Evolutionary conservation across 1,140 invertebrate genomes (phyloP).

Genomic region (Mya arenaria): DNA sequence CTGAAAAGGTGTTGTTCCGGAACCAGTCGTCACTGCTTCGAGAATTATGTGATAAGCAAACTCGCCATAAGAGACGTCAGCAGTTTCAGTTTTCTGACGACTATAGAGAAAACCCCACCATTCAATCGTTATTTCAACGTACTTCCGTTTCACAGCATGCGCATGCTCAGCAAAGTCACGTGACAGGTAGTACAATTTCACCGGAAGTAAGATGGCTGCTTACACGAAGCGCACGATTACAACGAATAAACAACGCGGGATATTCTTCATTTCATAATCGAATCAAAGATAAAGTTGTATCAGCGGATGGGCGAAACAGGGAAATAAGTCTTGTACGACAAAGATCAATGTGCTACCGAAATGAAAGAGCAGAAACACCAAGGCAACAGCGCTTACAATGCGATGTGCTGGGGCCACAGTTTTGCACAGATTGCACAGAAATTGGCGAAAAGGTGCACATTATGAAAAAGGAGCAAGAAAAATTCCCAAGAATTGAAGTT

Average conservation of each 20-base stretch:
- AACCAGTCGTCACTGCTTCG: conserved; percentile 56
- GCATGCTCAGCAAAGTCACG: not conserved
- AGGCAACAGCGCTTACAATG: conserved; percentile 48
- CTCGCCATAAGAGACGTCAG: conserved; percentile 4
- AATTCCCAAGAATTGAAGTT: conserved; percentile 61
- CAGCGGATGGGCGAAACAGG: conserved; percentile 32
- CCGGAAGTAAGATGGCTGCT: conserved; percentile 50
- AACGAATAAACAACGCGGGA: conserved; percentile 61
- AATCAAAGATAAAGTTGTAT: conserved; percentile 56
- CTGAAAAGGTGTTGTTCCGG: conserved; percentile 61
- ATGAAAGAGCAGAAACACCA: conserved; percentile 5
- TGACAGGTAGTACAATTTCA: not conserved
- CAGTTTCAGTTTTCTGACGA: conserved; percentile 19
- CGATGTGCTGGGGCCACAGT: conserved; percentile 61
- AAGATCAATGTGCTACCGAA: conserved; percentile 51
- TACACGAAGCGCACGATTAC: conserved; percentile 54
- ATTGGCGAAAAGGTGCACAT: conserved; percentile 46
- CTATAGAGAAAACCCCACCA: not conserved
- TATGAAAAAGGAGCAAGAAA: conserved; percentile 41
- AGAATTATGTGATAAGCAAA: conserved; percentile 48
- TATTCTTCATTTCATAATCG: conserved; percentile 55
- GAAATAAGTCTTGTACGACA: conserved; percentile 38
- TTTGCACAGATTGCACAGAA: conserved; percentile 61
- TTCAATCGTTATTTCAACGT: not conserved
- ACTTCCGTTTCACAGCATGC: conserved; percentile 9